Evolutionary conservation across 2,888 invertebrate genomes (phyloP), one percentile per base, ranked within the genome.

Genomic region (Cepaea hortensis): DNA sequence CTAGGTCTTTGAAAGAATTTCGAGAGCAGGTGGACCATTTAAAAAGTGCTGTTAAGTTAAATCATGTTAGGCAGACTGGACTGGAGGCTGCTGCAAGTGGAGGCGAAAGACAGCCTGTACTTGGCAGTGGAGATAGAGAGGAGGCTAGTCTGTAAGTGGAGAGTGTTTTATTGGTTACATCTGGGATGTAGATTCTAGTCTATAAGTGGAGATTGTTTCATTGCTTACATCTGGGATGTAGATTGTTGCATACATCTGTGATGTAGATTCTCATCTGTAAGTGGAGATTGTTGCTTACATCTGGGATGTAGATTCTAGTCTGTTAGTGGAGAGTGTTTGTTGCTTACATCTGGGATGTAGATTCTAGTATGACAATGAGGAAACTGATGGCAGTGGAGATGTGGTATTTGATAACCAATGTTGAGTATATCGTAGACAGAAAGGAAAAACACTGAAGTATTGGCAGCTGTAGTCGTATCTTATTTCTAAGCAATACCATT

Each of bases 1-100:
- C 15, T 72, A 92, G 92, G 86, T 93, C 93, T 87, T 90, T 94
- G 73, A 92, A 93, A 68, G 94, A 93, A 87, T 93, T 94, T 79
- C 90, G 92, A 73, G 91, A 91, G 23, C 91, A 92, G 35, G 89
- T 94, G 81, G 90, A 92, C 83, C 92, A 94, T 88, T 89, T 94
- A 81, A 90, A 92, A 72, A 91, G 91, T n/a, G 88, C 94, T 87
- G 93, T 93, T 50, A 91, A 93, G 77, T 93, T 93, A 88, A 94
- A 93, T 88, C 93, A 94, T 90, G 72, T 23, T 61, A 20, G 77
- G 83, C 50, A 77, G 3, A 77, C 82, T 35, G 77, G 77, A 15
- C 13, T 65, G 7, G 76, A 62, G 9, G 76, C n/a, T 84, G 61
- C 23, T 9, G 55, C 61, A 20, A 82, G 82, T 7, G 18, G 11